Conservation (phyloP, 2,797 vertebrate species). For the Argyrosomus regius region DNA sequence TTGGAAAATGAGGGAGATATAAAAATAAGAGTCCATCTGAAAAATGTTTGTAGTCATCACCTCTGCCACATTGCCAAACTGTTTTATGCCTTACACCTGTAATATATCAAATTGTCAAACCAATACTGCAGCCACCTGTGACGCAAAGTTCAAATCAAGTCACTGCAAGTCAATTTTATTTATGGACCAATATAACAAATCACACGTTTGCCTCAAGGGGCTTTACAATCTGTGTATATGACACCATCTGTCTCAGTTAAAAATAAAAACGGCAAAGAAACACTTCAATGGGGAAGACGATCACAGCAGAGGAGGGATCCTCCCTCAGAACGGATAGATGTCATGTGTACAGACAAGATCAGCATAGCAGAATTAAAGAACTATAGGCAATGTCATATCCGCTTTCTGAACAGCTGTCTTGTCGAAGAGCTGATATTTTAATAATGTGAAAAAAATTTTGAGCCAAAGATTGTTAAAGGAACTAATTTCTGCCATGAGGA, state of each 20-base stretch:
- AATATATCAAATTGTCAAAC: background rate
- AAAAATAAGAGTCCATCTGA: background rate
- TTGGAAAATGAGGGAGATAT: background rate
- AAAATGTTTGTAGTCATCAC: slow-evolving; percentile 16
- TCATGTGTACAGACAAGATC: background rate
- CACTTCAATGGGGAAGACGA: background rate
- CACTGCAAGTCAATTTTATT: background rate
- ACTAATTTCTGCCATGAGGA: background rate
- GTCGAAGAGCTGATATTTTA: slow-evolving; percentile 8
- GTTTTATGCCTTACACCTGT: background rate
- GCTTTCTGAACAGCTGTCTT: background rate
- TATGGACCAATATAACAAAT: background rate
- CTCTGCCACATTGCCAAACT: background rate
- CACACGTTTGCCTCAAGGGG: background rate
- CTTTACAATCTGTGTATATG: background rate
- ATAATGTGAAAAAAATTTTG: background rate
- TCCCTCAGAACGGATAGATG: background rate
- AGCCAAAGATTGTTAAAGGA: background rate
- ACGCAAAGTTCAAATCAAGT: background rate
- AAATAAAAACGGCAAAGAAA: background rate
- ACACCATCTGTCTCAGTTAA: background rate
- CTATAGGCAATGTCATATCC: background rate
- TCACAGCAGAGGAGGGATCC: background rate
- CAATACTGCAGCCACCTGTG: background rate
- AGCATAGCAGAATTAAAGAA: background rate